phyloP scores from a whole-genome alignment of 2,113 vertebrate species.

The Bambusicola thoracicus region DNA sequence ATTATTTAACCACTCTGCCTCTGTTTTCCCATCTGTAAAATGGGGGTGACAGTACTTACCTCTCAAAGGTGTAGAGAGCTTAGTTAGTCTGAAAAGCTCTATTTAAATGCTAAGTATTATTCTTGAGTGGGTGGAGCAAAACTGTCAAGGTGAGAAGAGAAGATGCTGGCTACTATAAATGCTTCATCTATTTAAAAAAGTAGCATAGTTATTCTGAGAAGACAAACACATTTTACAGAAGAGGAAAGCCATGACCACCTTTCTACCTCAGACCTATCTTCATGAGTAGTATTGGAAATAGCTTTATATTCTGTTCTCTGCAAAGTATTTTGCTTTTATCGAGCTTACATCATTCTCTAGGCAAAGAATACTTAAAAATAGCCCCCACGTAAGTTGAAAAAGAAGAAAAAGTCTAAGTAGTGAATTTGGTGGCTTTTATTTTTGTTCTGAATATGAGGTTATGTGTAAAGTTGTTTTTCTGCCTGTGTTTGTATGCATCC shows the following conservation, averaged over 20 bases:
- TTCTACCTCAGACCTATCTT: constrained; percentile 97
- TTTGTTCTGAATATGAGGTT: constrained; percentile 76
- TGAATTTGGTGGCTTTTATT: constrained; percentile 81
- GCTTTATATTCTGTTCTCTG: constrained; percentile 76
- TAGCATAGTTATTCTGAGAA: constrained; percentile 82
- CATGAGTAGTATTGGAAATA: constrained; percentile 82
- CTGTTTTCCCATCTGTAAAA: constrained; percentile 64
- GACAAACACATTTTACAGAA: constrained; percentile 84
- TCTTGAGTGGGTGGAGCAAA: constrained; percentile 61
- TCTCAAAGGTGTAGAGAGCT: constrained; percentile 18
- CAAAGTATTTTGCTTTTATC: constrained; percentile 74
- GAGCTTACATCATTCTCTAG: constrained; percentile 67
- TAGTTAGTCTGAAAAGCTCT: constrained; percentile 23
- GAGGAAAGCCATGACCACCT: constrained; percentile 98
- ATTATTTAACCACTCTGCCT: constrained; percentile 62
- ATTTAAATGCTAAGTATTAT: constrained; percentile 27
- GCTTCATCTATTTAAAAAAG: constrained; percentile 49
- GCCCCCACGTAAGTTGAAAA: constrained; percentile 36
- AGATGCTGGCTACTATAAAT: constrained; percentile 17
- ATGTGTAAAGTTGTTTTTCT: constrained; percentile 78
- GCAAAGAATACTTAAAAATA: constrained; percentile 75
- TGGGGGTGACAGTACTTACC: constrained; percentile 24
- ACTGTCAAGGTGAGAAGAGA: constrained; percentile 47
- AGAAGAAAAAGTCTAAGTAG: constrained; percentile 71
- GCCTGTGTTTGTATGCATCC: constrained; percentile 78